Base-by-base conservation (phyloP, 2,113 vertebrate species). In the Lucifuga dentata region DNA sequence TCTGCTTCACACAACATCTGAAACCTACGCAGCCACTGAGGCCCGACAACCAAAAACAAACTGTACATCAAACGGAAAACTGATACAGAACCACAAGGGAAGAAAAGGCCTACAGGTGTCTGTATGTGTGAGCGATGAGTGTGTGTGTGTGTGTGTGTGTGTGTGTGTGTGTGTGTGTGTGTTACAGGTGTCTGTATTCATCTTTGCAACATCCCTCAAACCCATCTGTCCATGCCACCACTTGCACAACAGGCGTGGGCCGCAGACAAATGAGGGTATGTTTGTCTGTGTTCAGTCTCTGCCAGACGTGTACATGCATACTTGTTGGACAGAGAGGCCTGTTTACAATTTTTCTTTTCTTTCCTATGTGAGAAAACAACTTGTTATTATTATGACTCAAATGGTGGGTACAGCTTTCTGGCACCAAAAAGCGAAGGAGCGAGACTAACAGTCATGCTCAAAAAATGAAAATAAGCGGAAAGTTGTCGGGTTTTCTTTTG, bases 401-500 rank as follows among this genome's bases (percentile, higher is more conserved):
- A 74, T 66, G 66, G 74, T 33, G 76, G 66, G 67, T 68, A 38
- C 38, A 65, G 76, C n/a, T 45, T 73, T 73, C 70, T 88, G 86
- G 88, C 80, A 78, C 16, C 15, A 1, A 38, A 23, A 50, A 66
- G 68, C 57, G 13, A 23, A 58, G 67, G 51, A 19, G 52, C 60
- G 12, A 41, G 17, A 45, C 26, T 2, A 80, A 62, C 46, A 32
- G 53, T 76, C 71, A 86, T 59, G 80, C 43, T 52, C 12, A 11
- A 86, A 76, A 80, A 78, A 84, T 68, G 48, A 72, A 70, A 84
- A 76, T 71, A 62, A 60, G 63, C 66, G 69, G 60, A 88, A 75
- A 68, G 48, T 72, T 58, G 73, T 70, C 49, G 46, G 43, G 70
- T 68, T 73, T 50, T 29, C 26, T 73, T 70, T 53, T 1, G 35